Conservation (phyloP, 2,113 vertebrate genomes). For the Calonectris borealis region DNA sequence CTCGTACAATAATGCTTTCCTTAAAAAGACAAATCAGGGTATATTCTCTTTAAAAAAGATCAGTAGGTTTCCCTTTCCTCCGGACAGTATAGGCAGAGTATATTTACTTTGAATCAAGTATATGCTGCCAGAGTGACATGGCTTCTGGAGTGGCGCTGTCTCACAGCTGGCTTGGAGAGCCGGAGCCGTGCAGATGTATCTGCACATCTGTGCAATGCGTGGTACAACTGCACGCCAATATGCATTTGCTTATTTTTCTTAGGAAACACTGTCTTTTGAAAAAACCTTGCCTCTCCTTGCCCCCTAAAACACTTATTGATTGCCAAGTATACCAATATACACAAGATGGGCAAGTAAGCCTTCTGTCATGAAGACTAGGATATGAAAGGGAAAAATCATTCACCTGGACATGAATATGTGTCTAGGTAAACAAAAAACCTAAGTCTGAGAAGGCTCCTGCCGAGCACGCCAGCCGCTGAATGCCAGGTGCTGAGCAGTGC, state of each 20-base stretch:
- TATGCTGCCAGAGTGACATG: not conserved
- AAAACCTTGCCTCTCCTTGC: not conserved
- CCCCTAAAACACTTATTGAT: not conserved
- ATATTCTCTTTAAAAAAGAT: not conserved
- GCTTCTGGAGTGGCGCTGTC: not conserved
- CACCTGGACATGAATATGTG: not conserved
- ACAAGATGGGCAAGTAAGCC: accelerated
- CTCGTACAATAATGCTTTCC: not conserved
- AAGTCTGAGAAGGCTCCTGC: not conserved
- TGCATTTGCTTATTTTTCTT: not conserved
- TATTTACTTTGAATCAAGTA: not conserved
- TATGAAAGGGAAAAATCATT: not conserved
- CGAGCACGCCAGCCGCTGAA: accelerated
- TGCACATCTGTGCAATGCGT: not conserved
- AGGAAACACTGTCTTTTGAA: not conserved
- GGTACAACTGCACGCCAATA: not conserved
- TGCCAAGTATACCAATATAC: accelerated
- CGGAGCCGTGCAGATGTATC: not conserved
- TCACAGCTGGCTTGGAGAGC: not conserved
- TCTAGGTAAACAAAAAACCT: not conserved
- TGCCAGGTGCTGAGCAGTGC: not conserved
- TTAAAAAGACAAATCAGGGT: not conserved
- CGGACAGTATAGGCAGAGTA: not conserved
- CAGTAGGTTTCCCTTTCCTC: not conserved
- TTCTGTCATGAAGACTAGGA: not conserved